Base-by-base conservation (phyloP, 2,797 vertebrate species). In the Spondyliosoma cantharus region DNA sequence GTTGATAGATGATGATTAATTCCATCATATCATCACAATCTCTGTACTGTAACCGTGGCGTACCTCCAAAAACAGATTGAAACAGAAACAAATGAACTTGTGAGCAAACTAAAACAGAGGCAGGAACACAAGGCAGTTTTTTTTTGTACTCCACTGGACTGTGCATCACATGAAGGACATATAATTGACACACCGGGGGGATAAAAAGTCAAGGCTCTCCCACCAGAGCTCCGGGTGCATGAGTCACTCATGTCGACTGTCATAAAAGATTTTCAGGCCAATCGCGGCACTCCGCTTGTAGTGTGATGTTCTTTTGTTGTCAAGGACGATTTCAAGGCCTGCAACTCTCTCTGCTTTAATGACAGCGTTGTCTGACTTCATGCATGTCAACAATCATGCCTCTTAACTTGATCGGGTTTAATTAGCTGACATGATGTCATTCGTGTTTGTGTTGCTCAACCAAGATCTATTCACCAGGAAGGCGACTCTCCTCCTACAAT, bases 201-300 rank as follows among this genome's bases (percentile, higher is more conserved):
- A 60, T n/a, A 81, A 19, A 19, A 74, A 80, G 84, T 83, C 66
- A 53, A 81, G 74, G 59, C 25, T 80, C 58, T 70, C 45, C 53
- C 68, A 78, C 60, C 65, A 74, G 72, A 63, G 79, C 82, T 84
- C 66, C 60, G 78, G 63, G 46, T 82, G 64, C 61, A 77, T 81
- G 80, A 88, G 75, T 90, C 85, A 86, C 77, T 90, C 69, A 61
- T 71, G 80, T 90, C 84, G 89, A 67, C 83, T 83, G 84, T 89
- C 91, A 88, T 76, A 81, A 84, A 82, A 80, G 67, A 84, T 82
- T 75, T 73, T 79, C 52, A 79, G 65, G 61, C 72, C 82, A 58
- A 74, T 17, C 37, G 74, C 70, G 74, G 80, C 66, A 59, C 50
- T 78, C 71, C 60, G 17, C 60, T 70, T 54, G 64, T 78, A 81